Evolutionary conservation across 2,888 invertebrate species (phyloP), one percentile per base, ranked within the genome.

Genomic region (Keiferia lycopersicella): DNA sequence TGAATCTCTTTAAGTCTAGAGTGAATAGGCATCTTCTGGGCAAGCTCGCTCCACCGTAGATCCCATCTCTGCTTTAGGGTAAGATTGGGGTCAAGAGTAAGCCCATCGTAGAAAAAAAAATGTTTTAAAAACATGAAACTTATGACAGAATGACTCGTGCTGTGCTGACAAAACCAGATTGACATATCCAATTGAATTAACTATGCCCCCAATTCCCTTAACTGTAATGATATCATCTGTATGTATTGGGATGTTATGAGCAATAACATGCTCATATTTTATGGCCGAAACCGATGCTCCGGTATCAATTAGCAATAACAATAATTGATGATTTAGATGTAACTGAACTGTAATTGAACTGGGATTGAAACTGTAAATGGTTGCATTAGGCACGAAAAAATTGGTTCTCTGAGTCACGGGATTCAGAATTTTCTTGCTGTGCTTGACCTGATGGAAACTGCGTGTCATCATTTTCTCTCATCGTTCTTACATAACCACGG

Each of bases 371-470:
- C 53, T 20, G n/a, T 64, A 61, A 62, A 64, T 60, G 39, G 14
- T 18, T 59, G 62, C 26, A 18, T 60, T 60, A 65, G 61, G 14
- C 56, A n/a, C 67, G 67, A 67, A 67, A 67, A 65, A 67, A 67
- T 61, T 62, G 16, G 48, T 50, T 61, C 18, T 41, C 41, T 12
- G 41, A 41, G 14, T 41, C 41, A n/a, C 2, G 41, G 14, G 12
- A n/a, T 12, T 41, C 14, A 3, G 12, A n/a, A 41, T 41, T 41
- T 41, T 34, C 34, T 8, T 34, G 34, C 34, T 34, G 8, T 8
- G 34, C 1, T 34, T 34, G 34, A 34, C 41, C 14, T 12, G 41
- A n/a, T 12, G 41, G n/a, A 41, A n/a, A 41, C 1, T 38, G n/a
- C 41, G 11, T 16, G 26, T 14, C 41, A 41, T 14, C n/a, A 41